Evolutionary conservation across 37 sponge, comb jelly and placozoan genomes (phyloP).

Genomic region (Crambe crambe): DNA sequence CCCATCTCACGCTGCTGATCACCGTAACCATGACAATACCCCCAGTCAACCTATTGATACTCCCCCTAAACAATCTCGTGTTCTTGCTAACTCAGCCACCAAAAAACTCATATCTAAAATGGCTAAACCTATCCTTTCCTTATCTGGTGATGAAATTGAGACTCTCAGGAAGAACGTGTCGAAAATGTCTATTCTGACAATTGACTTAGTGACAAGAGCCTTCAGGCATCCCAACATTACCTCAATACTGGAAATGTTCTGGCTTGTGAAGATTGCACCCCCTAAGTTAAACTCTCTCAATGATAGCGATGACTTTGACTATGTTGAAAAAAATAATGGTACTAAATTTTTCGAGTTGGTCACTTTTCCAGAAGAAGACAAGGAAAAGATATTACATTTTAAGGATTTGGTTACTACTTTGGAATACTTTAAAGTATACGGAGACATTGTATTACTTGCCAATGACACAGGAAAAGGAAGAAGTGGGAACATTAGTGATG

Average conservation of each 20-base stretch:
- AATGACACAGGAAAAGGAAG: neutral
- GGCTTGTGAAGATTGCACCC: neutral
- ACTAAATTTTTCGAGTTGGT: neutral
- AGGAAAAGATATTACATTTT: neutral
- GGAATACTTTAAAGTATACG: neutral
- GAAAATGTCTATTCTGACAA: no score
- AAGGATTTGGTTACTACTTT: neutral
- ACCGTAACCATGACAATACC: no score
- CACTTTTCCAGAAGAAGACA: neutral
- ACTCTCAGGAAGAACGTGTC: neutral
- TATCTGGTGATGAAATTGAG: neutral
- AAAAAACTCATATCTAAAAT: neutral
- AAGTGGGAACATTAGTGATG: neutral
- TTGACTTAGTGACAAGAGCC: no score
- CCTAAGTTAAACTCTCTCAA: neutral
- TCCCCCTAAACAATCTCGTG: no score
- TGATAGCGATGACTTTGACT: neutral
- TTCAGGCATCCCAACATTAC: no score
- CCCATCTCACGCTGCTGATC: no score
- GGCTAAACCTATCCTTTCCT: neutral
- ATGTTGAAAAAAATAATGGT: neutral
- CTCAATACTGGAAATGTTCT: slow-evolving; percentile 5
- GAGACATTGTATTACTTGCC: neutral
- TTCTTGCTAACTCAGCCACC: no score
- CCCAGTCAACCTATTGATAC: no score